Evolutionary conservation across 2,113 vertebrate genomes (phyloP), one percentile per base, ranked within the genome.

Genomic region (Microtus pennsylvanicus): DNA sequence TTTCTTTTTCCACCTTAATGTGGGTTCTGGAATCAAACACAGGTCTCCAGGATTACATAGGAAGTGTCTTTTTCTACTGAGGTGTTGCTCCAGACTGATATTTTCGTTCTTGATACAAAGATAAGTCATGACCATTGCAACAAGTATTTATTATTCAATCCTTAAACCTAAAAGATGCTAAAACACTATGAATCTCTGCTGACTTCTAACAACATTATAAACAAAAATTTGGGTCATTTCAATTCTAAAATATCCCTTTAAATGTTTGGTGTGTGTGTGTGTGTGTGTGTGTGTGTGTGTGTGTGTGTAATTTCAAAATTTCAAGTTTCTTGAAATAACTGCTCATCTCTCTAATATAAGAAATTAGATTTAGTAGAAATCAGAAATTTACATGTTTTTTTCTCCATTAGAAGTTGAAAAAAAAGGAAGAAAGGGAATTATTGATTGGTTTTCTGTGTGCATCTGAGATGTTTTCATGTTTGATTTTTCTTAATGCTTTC

Each of bases 401-500:
- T 91, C 58, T 78, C 28, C 50, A 50, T 50, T 90, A 74, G 28
- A 86, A 94, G 28, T 47, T 38, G 61, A 55, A 87, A 96, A 22
- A 38, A 67, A 17, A 47, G 87, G 52, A 61, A 72, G 26, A 45
- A 38, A 93, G 75, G 63, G 26, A 77, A 70, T n/a, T 52, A 93
- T 91, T 82, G 94, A 72, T 90, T 65, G 65, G n/a, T 82, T 93
- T 55, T 67, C 38, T 47, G 33, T 90, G 77, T 89, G 5, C 35
- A 10, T 87, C 61, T 80, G 89, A 80, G 58, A 38, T 30, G 93
- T 93, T 92, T 95, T 67, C 52, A 38, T 19, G 28, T 91, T 96
- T 96, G 94, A 77, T 81, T 95, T 96, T 95, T 42, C 75, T 75
- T 78, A 33, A 65, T 89, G 47, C 13, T 78, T 16, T 88, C 5